Evolutionary conservation across 1,140 invertebrate genomes (phyloP).

Genomic region (Drosophila teissieri): DNA sequence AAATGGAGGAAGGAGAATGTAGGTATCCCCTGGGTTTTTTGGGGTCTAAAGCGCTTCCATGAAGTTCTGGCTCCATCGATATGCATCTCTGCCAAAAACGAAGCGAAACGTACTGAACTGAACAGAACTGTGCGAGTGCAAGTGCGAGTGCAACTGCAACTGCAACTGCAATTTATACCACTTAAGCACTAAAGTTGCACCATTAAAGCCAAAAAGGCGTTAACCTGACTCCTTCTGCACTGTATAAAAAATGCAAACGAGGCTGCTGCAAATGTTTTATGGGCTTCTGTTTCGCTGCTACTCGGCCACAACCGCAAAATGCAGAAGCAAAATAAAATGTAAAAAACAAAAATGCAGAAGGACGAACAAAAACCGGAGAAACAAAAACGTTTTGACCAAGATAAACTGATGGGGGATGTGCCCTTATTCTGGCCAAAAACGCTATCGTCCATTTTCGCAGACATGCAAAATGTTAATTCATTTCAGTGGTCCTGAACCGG

Average conservation of each 20-base stretch:
- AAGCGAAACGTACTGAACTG: slow-evolving; percentile 27
- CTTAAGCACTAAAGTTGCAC: slow-evolving; percentile 76
- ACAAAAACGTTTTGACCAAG: slow-evolving; percentile 54
- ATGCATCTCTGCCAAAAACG: slow-evolving; percentile 55
- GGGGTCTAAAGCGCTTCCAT: slow-evolving; percentile 10
- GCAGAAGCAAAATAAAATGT: slow-evolving; percentile 20
- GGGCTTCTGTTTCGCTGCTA: slow-evolving; percentile 38
- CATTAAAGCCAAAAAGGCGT: slow-evolving; percentile 79
- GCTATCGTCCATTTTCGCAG: slow-evolving; percentile 43
- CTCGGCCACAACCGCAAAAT: slow-evolving; percentile 28
- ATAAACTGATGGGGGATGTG: slow-evolving; percentile 30
- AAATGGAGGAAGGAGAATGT: not conserved
- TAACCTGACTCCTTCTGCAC: slow-evolving; percentile 49
- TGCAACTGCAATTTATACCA: slow-evolving; percentile 78
- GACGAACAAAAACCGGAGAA: slow-evolving; percentile 27
- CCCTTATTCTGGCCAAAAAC: slow-evolving; percentile 36
- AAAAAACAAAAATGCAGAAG: slow-evolving; percentile 13
- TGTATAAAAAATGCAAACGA: slow-evolving; percentile 53
- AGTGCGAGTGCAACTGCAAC: slow-evolving; percentile 55
- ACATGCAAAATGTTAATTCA: slow-evolving; percentile 82
- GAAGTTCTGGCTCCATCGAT: slow-evolving; percentile 31
- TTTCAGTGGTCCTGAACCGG: slow-evolving; percentile 67
- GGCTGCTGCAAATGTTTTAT: slow-evolving; percentile 74
- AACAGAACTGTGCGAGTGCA: slow-evolving; percentile 39
- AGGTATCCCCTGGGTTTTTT: slow-evolving; percentile 5